Conservation (phyloP, 30 jellyfish, hydroid and myxozoan genomes). For the Turritopsis dohrnii region DNA sequence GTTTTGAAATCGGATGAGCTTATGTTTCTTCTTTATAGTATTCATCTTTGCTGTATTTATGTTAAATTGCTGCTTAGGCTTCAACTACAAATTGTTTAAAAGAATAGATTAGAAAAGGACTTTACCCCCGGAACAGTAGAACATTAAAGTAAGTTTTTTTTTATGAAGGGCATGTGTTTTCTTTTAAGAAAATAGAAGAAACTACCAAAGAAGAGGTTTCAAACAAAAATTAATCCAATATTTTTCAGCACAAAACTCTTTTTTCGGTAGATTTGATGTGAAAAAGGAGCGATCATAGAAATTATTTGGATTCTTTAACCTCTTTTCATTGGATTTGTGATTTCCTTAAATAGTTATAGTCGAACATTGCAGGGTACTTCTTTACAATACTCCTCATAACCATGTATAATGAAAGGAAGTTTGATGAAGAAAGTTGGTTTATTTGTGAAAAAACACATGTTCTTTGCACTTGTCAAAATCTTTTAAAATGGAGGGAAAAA, state of each 20-base stretch:
- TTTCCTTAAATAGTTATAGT: background rate
- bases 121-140: background rate
- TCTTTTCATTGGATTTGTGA: background rate
- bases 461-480: background rate
- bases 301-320: background rate
- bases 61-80: background rate
- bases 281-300: background rate
- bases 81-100: background rate
- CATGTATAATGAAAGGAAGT: background rate
- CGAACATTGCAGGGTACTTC: background rate
- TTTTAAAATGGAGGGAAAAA: background rate
- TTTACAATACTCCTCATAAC: background rate
- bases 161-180: background rate
- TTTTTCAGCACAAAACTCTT: background rate
- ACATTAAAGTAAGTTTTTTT: background rate
- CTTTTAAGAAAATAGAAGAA: background rate
- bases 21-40: background rate
- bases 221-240: background rate
- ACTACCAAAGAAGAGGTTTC: background rate
- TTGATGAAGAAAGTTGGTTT: background rate
- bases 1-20: background rate
- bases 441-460: background rate
- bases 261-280: background rate
- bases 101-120: background rate
- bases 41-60: background rate